Evolutionary conservation across 2,797 vertebrate species (phyloP).

Genomic region (Oophaga sylvatica): DNA sequence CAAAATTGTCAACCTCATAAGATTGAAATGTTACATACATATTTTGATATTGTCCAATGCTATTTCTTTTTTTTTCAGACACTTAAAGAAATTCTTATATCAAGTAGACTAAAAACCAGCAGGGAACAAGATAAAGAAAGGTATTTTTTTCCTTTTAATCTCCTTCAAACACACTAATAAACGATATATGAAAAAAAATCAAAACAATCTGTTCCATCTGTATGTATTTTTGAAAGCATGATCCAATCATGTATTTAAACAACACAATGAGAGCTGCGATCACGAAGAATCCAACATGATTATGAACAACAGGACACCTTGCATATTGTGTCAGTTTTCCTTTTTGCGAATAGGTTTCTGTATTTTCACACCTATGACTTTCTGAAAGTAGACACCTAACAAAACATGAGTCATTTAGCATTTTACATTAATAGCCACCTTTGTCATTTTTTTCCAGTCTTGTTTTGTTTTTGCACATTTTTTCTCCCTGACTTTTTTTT

Average conservation of each 20-base stretch:
- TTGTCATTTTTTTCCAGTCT: too few species aligned
- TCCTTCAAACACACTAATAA: conserved; percentile 22
- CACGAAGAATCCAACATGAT: background rate
- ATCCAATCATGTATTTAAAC: background rate
- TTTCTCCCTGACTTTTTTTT: too few species aligned
- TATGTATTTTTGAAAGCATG: background rate
- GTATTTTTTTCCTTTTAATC: conserved; percentile 17
- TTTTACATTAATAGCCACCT: too few species aligned
- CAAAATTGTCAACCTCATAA: background rate
- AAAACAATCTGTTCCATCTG: background rate
- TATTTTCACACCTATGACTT: too few species aligned
- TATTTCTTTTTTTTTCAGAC: conserved; percentile 3
- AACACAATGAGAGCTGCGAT: background rate
- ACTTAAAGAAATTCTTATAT: conserved; percentile 31
- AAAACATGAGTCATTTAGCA: too few species aligned
- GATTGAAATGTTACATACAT: background rate
- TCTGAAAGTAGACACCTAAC: too few species aligned
- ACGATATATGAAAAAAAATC: background rate
- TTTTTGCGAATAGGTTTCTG: background rate
- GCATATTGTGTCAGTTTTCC: background rate
- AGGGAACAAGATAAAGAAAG: conserved; percentile 10
- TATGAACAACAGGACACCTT: background rate
- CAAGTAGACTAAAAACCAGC: background rate
- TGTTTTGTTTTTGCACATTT: too few species aligned
- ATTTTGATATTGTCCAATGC: background rate